Evolutionary conservation across 2,797 vertebrate genomes (phyloP).

Genomic region (Anguilla obscura): DNA sequence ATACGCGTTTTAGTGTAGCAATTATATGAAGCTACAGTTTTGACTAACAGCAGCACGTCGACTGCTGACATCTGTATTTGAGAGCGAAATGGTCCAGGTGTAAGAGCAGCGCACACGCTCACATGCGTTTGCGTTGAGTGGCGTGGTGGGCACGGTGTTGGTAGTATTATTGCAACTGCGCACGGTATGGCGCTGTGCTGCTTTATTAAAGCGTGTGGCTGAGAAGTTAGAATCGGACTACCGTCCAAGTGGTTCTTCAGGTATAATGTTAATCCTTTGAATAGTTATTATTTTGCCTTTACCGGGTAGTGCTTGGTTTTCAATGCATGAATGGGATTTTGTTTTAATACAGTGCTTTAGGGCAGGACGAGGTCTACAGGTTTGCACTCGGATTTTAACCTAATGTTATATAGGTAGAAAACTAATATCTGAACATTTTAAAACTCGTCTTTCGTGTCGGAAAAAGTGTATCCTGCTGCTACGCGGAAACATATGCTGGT

Average conservation of each 20-base stretch:
- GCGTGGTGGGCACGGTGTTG: background rate
- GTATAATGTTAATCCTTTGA: background rate
- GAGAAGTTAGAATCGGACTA: background rate
- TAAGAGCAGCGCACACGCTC: background rate
- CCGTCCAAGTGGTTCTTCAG: background rate
- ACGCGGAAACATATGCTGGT: background rate
- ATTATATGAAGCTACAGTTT: background rate
- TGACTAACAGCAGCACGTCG: background rate
- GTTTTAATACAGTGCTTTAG: background rate
- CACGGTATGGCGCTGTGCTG: background rate
- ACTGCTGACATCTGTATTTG: background rate
- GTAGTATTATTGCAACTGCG: background rate
- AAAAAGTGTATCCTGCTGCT: background rate
- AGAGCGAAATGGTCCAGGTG: background rate
- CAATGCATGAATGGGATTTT: constrained; percentile 6
- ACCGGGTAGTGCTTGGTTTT: background rate
- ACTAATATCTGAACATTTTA: background rate
- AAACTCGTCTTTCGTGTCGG: background rate
- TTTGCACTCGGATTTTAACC: background rate
- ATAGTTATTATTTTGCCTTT: background rate
- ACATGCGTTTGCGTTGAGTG: background rate
- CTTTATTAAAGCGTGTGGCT: background rate
- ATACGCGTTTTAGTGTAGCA: background rate
- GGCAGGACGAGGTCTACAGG: background rate
- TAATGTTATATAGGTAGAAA: background rate